Evolutionary conservation across 2,888 invertebrate genomes (phyloP), one percentile per base, ranked within the genome.

Genomic region (Amiota mariae): DNA sequence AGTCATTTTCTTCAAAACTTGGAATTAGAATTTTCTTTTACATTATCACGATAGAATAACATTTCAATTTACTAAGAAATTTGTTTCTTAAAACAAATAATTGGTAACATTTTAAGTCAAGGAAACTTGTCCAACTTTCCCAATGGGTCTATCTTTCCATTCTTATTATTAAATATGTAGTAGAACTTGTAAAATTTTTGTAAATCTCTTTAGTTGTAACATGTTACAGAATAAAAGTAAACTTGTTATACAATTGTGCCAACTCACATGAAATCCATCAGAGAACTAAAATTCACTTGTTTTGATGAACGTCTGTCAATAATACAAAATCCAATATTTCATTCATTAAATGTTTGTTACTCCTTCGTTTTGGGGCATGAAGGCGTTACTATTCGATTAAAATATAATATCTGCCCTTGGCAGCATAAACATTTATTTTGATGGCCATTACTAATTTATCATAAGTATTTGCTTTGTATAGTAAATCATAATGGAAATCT

Each of bases 391-490:
- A 2, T 2, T 13, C 54, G n/a, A 54, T 13, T 15, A 13, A 54
- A 15, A 6, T 15, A 57, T n/a, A 10, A 8, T 12, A 18, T 18
- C 67, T 67, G 67, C 67, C 11, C 9, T 67, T 51, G 67, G 20
- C 67, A 67, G 67, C 15, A 49, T 15, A 18, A 67, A 51, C 67
- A 20, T 51, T 51, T 51, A 51, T 67, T 49, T 51, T 67, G 67
- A 51, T 67, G 49, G 49, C 49, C 13, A 67, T 67, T 51, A 51
- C 51, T 67, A 49, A 67, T 67, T 67, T 67, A 67, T 51, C 51
- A 67, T 13, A 46, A 46, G 11, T 67, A 67, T 67, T 67, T 67
- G 67, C 24, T 67, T 67, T 67, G 67, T 51, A 51, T 67, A 51
- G 67, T 51, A 51, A 51, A 67, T 67, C 51, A 51, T 67, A 67